A percentile compares a stretch with the other conserved stretches of the same genome.
phyloP scores from a whole-genome alignment of 2,888 invertebrate species.

The Brassicogethes aeneus region DNA sequence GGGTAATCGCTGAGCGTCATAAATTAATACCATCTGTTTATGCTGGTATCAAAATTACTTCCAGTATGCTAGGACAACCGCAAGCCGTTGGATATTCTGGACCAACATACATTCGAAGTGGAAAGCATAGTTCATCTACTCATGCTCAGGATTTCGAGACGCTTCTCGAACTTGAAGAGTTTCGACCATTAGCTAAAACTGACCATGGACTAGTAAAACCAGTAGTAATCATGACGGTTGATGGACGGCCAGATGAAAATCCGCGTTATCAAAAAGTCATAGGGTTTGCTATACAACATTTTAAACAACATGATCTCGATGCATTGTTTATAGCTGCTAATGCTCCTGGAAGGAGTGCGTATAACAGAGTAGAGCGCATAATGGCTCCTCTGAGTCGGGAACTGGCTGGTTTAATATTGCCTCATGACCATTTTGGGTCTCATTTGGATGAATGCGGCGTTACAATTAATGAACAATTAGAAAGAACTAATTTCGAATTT shows the following conservation, averaged over 20 bases:
- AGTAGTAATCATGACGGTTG: conserved; percentile 22
- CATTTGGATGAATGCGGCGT: conserved; percentile 29
- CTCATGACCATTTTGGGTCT: conserved; percentile 19
- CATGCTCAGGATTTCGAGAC: conserved; percentile 10
- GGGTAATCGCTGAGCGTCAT: conserved; percentile 13
- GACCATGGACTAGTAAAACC: conserved; percentile 16
- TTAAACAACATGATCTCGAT: conserved; percentile 2
- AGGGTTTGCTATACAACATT: conserved; percentile 5
- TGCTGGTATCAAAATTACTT: conserved; percentile 18
- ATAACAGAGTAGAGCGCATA: conserved; percentile 4
- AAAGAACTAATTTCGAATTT: conserved; percentile 2
- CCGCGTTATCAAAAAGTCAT: conserved; percentile 19
- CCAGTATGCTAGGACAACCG: conserved; percentile 5
- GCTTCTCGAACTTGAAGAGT: conserved; percentile 9
- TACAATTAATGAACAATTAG: conserved; percentile 4
- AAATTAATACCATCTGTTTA: conserved; percentile 18
- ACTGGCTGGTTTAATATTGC: conserved; percentile 26
- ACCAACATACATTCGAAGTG: conserved; percentile 27
- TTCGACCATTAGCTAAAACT: conserved; percentile 13
- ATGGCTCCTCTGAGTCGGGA: conserved; percentile 11
- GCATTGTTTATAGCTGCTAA: background rate
- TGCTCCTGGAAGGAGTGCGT: conserved; percentile 16
- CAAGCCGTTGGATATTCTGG: conserved; percentile 23
- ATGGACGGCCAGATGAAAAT: conserved; percentile 24
- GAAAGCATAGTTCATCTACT: conserved; percentile 18